These are phyloP conservation scores for Macaria liturata DNA, from an alignment of 2,888 invertebrate genomes.

Conservation along the genomic window DNA sequence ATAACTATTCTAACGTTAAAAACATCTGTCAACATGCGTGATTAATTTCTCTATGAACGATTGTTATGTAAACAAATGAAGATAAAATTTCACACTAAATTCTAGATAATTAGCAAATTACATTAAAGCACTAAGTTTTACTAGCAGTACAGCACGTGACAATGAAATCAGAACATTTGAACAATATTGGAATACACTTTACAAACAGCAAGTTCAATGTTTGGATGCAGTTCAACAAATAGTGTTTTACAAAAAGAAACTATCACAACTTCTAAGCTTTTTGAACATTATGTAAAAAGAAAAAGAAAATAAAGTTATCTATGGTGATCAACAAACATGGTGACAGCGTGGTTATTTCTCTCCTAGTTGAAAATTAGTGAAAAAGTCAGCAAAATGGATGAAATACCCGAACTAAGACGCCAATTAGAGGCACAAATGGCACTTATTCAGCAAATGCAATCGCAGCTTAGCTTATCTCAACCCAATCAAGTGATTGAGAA, in stretches of 20 bases:
- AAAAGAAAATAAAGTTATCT: constrained; percentile 12
- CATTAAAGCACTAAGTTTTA: too few relatives aligned
- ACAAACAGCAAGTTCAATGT: background rate
- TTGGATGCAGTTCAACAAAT: background rate
- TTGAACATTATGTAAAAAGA: too few relatives aligned
- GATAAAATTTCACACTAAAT: too few relatives aligned
- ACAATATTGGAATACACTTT: background rate
- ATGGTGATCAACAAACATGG: too few relatives aligned
- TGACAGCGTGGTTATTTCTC: background rate
- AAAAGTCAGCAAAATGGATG: constrained; percentile 4
- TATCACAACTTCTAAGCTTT: background rate
- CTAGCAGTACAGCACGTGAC: too few relatives aligned
- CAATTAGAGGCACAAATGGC: constrained; percentile 3
- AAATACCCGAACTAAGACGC: constrained; percentile 1
- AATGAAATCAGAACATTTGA: too few relatives aligned
- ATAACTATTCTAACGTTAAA: too few relatives aligned
- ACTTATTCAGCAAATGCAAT: background rate
- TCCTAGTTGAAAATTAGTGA: background rate
- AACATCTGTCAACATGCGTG: too few relatives aligned
- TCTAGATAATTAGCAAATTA: too few relatives aligned
- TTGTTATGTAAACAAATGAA: too few relatives aligned
- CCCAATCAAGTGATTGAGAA: background rate
- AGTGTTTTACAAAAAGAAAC: background rate
- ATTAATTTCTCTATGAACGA: too few relatives aligned
- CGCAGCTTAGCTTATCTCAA: background rate